A percentile compares a stretch with the other conserved stretches of the same genome.
phyloP scores from a whole-genome alignment of 2,797 vertebrate genomes.

The Erithacus rubecula region DNA sequence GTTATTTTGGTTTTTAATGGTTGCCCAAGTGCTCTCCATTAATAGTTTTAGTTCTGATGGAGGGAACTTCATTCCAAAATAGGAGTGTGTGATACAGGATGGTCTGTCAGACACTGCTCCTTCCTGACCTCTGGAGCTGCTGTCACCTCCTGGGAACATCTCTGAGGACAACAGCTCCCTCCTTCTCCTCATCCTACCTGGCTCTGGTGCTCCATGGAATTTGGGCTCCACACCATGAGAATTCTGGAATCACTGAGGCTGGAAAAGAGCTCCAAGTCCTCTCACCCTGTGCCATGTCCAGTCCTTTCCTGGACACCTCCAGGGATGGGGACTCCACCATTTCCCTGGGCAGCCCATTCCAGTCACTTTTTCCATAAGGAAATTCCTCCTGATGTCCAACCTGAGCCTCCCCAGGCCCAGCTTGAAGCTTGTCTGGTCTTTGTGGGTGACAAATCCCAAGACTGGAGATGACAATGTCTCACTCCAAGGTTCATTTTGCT shows the following conservation, averaged over 20 bases:
- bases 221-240: fast-evolving
- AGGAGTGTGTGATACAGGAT: not conserved
- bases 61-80: not conserved
- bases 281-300: not conserved
- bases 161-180: not conserved
- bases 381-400: not conserved
- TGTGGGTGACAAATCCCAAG: not conserved
- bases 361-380: not conserved
- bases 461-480: not conserved
- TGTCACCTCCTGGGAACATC: not conserved
- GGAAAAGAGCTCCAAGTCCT: not conserved
- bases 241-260: not conserved
- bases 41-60: not conserved
- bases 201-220: not conserved
- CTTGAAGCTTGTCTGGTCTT: not conserved
- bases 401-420: not conserved
- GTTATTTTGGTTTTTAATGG: conserved; percentile 34
- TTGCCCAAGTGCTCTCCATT: conserved; percentile 1
- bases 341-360: not conserved
- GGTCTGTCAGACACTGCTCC: not conserved
- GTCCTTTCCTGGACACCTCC: not conserved
- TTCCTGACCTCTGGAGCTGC: not conserved
- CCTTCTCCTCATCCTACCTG: not conserved
- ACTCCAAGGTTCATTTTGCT: not conserved
- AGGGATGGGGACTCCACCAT: not conserved